Base-by-base conservation (phyloP, 2,113 vertebrate genomes). In the Dendrocopos noguchii region DNA sequence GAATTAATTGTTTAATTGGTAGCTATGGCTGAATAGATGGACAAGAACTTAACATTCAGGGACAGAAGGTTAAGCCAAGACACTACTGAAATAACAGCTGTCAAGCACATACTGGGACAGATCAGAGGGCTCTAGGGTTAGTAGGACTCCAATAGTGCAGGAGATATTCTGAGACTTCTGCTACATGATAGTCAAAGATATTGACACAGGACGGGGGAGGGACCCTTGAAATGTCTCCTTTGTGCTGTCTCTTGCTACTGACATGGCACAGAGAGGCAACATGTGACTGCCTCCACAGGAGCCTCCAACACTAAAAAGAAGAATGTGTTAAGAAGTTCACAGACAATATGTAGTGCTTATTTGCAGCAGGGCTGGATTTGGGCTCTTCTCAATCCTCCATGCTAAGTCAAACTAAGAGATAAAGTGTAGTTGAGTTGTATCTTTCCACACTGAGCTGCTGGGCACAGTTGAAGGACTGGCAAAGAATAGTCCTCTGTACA, bases 71-170 rank as follows among this genome's bases (percentile, higher is more conserved):
- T 27, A 90, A 90, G 33, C 7, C 50, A 85, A 68, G 22, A 20
- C 46, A 76, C 11, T 65, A 31, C 24, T 90, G 65, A 74, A 86
- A 20, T 12, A 74, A n/a, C 29, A 82, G 59, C 28, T 70, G 29
- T 34, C 57, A 8, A 85, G 42, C 21, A 46, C 14, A 29, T 5
- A 42, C 5, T 44, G 31, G n/a, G 68, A 71, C 0, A 0, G 21
- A 80, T 31, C 14, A 66, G 29, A 63, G n/a, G 24, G 20, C 39
- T 70, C 42, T 16, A 8, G 13, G 10, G 12, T 2, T 73, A 50
- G 77, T 29, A 86, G 55, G 16, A 55, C n/a, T 59, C 14, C 52
- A 52, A 52, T 1, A 71, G 7, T 68, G 7, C 12, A 61, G 8
- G 20, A 81, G n/a, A 36, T 36, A 63, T 10, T 50, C 25, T 56